A percentile compares a stretch with the other conserved stretches of the same genome.
phyloP scores from a whole-genome alignment of 2,797 vertebrate species.

The Acropternis orthonyx region DNA sequence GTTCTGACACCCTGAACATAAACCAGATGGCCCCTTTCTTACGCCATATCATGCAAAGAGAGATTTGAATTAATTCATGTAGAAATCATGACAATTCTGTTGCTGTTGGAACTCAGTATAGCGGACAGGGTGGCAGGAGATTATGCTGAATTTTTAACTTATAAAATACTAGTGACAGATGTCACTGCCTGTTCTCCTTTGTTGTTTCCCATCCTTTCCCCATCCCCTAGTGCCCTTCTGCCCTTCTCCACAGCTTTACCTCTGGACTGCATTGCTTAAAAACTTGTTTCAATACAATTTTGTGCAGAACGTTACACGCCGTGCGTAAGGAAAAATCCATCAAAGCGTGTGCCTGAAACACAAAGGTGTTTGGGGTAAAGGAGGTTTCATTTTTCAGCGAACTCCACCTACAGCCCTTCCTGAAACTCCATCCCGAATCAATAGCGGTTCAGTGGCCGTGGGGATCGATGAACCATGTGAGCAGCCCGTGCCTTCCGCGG shows the following conservation, averaged over 20 bases:
- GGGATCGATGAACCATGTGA: not conserved
- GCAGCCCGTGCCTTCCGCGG: not conserved
- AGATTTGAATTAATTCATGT: conserved; percentile 69
- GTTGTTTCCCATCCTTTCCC: conserved; percentile 13
- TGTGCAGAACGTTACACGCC: not conserved
- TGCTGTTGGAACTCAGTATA: conserved; percentile 56
- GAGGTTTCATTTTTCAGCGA: not conserved
- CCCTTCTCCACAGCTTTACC: not conserved
- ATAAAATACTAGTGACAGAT: conserved; percentile 51
- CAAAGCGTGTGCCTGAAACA: not conserved
- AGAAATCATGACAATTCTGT: conserved; percentile 63
- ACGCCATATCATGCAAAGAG: conserved; percentile 63
- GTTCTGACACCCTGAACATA: conserved; percentile 70
- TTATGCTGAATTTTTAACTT: conserved; percentile 63
- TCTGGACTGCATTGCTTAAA: not conserved
- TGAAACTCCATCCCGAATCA: not conserved
- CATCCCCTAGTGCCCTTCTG: not conserved
- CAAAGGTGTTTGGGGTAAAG: not conserved
- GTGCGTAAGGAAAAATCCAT: not conserved
- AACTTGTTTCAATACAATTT: not conserved
- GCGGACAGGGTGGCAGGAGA: conserved; percentile 58
- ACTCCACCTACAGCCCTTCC: not conserved
- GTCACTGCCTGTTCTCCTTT: conserved; percentile 32
- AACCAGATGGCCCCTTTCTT: conserved; percentile 72
- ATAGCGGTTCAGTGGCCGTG: accelerated